Conservation (phyloP, 2,797 vertebrate species). For the Glossophaga mutica region DNA sequence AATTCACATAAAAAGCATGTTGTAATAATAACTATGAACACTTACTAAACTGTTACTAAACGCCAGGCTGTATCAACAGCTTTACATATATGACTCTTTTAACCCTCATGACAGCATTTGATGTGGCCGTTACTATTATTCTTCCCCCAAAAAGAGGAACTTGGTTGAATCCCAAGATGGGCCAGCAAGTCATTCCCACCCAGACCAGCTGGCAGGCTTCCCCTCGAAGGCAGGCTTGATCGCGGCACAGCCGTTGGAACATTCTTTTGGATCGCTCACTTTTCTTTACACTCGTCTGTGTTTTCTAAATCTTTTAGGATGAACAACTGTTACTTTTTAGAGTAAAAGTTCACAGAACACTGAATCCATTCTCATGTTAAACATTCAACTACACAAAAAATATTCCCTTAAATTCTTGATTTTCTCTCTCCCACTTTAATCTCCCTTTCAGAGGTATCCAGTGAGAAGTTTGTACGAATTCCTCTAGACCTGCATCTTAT, state of each 20-base stretch:
- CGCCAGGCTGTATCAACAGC: background rate
- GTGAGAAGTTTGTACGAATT: background rate
- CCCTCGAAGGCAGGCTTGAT: background rate
- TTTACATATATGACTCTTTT: background rate
- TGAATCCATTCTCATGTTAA: background rate
- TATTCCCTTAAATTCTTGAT: background rate
- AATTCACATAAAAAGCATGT: background rate
- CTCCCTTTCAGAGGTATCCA: background rate
- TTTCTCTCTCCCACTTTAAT: background rate
- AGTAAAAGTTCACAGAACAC: background rate
- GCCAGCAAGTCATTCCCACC: background rate
- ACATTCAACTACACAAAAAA: background rate
- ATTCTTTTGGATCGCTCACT: background rate
- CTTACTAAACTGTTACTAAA: background rate
- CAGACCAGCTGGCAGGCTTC: background rate
- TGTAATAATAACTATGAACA: background rate
- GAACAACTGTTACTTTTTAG: background rate
- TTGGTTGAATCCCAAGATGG: background rate
- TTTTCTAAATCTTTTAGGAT: conserved; percentile 19
- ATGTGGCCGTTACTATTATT: background rate
- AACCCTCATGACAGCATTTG: background rate
- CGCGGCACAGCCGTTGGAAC: background rate
- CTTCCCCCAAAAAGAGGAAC: background rate
- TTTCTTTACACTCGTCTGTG: background rate
- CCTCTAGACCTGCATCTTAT: background rate